phyloP scores from a whole-genome alignment of 2,888 invertebrate genomes.

The Cataglyphis altisquamis region DNA sequence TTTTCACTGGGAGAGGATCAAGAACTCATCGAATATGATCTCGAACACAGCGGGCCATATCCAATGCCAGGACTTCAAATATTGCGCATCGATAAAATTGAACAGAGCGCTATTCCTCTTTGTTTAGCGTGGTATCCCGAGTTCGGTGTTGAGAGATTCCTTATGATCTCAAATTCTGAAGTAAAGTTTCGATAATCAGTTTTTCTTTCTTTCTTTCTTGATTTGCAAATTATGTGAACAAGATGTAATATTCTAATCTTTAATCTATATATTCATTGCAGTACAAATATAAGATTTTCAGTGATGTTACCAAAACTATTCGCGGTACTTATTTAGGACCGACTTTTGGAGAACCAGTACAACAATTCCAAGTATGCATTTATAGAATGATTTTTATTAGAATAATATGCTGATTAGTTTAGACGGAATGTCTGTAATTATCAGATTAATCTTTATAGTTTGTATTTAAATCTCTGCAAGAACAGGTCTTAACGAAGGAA shows the following conservation, averaged over 20 bases:
- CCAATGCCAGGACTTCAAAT: constrained; percentile 80
- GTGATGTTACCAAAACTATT: constrained; percentile 89
- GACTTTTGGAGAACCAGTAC: constrained; percentile 89
- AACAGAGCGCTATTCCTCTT: constrained; percentile 89
- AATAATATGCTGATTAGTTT: too few relatives aligned
- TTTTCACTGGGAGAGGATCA: constrained; percentile 89
- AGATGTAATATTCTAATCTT: neutral
- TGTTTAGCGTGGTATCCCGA: constrained; percentile 87
- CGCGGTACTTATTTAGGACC: constrained; percentile 90
- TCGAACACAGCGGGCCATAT: constrained; percentile 83
- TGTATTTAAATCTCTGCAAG: constrained; percentile 14
- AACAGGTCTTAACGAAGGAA: constrained; percentile 83
- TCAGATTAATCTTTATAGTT: neutral
- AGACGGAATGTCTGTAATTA: too few relatives aligned
- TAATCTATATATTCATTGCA: constrained; percentile 40
- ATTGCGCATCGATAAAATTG: constrained; percentile 87
- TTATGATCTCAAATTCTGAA: constrained; percentile 89
- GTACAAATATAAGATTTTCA: constrained; percentile 90
- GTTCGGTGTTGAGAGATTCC: constrained; percentile 85
- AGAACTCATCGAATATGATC: constrained; percentile 88
- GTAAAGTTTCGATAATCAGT: constrained; percentile 80
- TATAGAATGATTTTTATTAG: neutral
- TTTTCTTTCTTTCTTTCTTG: too few relatives aligned
- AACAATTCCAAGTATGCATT: constrained; percentile 84
- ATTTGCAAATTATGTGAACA: neutral